Evolutionary conservation across 2,797 vertebrate genomes (phyloP), one percentile per base, ranked within the genome.

Genomic region (Clarias pachynema): DNA sequence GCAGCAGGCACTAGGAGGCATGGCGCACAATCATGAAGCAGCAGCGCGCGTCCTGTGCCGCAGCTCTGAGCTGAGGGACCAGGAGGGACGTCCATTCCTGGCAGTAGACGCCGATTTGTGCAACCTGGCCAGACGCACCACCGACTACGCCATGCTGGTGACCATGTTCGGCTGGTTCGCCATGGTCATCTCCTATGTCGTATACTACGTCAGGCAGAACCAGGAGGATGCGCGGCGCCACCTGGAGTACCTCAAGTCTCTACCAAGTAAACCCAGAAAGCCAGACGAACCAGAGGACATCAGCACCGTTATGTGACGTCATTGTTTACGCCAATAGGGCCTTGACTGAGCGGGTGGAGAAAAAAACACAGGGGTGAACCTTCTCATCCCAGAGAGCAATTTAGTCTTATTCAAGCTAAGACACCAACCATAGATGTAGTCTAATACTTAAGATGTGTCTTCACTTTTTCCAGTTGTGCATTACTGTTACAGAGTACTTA

Each of bases 151-250:
- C 88, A 99, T 99, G 98, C 94, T 99, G 90, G 98, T 99, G 91
- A 99, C 98, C 91, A 99, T 99, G 98, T 99, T 99, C 81, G 97
- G 97, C 91, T 99, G 98, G 98, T 99, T 99, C 89, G 97, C 98
- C 91, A 99, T 99, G 98, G 98, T 99, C 91, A 99, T 99, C 91
- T 99, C 98, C 0, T 99, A 99, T 0, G 98, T 99, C 86, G 98
- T 99, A 34, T 99, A 99, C 89, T 99, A 99, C 0, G 98, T 99
- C 69, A 96, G 98, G 90, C 98, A 99, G 94, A 99, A 99, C 91
- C 98, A 99, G 93, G 98, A 99, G 91, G 98, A 99, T 24, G 98
- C 98, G 1, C 93, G 98, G 31, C 96, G 98, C 73, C 98, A 99
- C 95, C 96, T 99, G 81, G 98, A 99, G 95, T 99, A 99, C 95